Evolutionary conservation across 2,888 invertebrate genomes (phyloP).

Genomic region (Acrobasis repandana): DNA sequence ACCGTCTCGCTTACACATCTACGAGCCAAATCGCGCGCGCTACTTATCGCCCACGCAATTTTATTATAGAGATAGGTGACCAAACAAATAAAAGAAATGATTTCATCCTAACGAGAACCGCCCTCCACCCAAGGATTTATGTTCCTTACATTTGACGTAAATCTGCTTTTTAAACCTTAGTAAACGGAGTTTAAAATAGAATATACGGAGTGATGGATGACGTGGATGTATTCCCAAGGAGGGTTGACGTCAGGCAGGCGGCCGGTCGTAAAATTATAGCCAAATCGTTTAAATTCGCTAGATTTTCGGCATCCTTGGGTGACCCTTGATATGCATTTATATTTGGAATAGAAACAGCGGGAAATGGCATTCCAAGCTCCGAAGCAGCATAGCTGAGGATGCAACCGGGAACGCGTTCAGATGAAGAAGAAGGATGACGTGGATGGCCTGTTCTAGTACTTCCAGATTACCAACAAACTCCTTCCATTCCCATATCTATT

Average conservation of each 20-base stretch:
- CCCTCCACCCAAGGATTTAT: background rate
- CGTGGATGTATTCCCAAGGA: too few species aligned
- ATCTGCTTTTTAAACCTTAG: too few species aligned
- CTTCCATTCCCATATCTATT: background rate
- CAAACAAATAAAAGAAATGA: constrained; percentile 13
- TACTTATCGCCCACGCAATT: constrained; percentile 31
- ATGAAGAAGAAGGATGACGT: background rate
- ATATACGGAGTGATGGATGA: background rate
- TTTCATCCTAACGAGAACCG: background rate
- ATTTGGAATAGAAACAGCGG: too few species aligned
- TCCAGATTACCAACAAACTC: constrained; percentile 1
- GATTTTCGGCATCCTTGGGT: too few species aligned
- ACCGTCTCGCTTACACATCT: constrained; percentile 15
- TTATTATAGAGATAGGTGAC: constrained; percentile 27
- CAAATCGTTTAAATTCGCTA: too few species aligned
- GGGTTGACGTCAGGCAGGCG: too few species aligned
- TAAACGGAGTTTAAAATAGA: background rate
- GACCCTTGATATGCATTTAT: too few species aligned
- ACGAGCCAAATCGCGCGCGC: constrained; percentile 25
- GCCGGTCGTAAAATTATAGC: too few species aligned
- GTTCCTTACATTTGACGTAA: background rate
- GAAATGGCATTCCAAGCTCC: too few species aligned
- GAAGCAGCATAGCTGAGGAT: too few species aligned
- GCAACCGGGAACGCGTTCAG: too few species aligned
- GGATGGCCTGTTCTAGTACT: too few species aligned